Conservation (phyloP, 1,140 invertebrate genomes). For the Drosophila trapezifrons region DNA sequence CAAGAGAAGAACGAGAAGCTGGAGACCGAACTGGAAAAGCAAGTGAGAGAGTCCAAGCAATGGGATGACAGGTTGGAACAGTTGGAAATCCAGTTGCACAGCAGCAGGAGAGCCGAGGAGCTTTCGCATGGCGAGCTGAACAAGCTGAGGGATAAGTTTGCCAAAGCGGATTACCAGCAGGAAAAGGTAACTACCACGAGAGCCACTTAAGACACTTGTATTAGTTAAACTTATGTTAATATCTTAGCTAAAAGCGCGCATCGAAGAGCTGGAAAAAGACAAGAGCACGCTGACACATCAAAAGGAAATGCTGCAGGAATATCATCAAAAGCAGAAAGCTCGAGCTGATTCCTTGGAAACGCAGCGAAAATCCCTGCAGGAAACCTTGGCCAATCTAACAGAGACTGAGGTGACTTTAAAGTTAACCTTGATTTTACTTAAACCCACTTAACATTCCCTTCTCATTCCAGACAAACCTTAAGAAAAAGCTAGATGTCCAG, state of each 20-base stretch:
- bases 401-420: constrained; percentile 65
- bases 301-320: constrained; percentile 80
- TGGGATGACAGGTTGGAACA: constrained; percentile 63
- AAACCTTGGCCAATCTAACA: constrained; percentile 68
- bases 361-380: constrained; percentile 73
- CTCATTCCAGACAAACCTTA: constrained; percentile 70
- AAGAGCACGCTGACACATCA: constrained; percentile 61
- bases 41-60: constrained; percentile 30
- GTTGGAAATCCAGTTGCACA: constrained; percentile 69
- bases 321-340: constrained; percentile 76
- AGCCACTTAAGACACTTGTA: too few relatives aligned
- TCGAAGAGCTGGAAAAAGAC: constrained; percentile 73
- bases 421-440: too few relatives aligned
- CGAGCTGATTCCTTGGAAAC: constrained; percentile 68
- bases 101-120: constrained; percentile 67
- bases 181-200: constrained; percentile 59
- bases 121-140: constrained; percentile 65
- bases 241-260: constrained; percentile 53
- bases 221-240: not conserved
- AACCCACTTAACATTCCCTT: not conserved
- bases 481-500: constrained; percentile 87
- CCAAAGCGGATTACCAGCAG: constrained; percentile 72
- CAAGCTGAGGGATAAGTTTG: constrained; percentile 74
- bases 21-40: constrained; percentile 60
- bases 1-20: constrained; percentile 77